Evolutionary conservation across 2,113 vertebrate species (phyloP).

Genomic region (Muntiacus muntjak): DNA sequence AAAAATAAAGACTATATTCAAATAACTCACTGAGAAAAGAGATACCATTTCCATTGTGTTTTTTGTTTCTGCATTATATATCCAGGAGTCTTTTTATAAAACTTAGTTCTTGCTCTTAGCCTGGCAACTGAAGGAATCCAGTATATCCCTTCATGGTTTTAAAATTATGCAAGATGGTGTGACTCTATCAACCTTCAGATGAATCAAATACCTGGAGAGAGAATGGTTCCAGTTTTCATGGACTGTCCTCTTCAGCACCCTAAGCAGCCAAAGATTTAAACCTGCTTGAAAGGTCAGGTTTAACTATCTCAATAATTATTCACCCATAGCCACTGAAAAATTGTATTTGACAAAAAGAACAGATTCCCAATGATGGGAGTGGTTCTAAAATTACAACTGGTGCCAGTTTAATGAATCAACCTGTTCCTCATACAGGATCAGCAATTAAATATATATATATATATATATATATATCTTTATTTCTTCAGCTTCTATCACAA

Average conservation of each 20-base stretch:
- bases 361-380: neutral
- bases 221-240: neutral
- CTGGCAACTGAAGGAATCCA: neutral
- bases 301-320: neutral
- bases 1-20: neutral
- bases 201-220: neutral
- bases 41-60: neutral
- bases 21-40: neutral
- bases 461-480: neutral
- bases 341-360: neutral
- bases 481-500: neutral
- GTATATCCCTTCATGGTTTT: neutral
- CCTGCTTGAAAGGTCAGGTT: neutral
- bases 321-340: neutral
- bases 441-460: too few species aligned
- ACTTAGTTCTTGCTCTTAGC: neutral
- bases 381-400: neutral
- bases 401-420: neutral
- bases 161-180: neutral
- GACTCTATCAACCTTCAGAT: neutral
- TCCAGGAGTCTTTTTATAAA: neutral
- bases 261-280: neutral
- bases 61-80: neutral
- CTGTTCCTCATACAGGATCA: neutral
- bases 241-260: neutral